Evolutionary conservation across 2,888 invertebrate species (phyloP), one percentile per base, ranked within the genome.

Genomic region (Cheilosia scutellata): DNA sequence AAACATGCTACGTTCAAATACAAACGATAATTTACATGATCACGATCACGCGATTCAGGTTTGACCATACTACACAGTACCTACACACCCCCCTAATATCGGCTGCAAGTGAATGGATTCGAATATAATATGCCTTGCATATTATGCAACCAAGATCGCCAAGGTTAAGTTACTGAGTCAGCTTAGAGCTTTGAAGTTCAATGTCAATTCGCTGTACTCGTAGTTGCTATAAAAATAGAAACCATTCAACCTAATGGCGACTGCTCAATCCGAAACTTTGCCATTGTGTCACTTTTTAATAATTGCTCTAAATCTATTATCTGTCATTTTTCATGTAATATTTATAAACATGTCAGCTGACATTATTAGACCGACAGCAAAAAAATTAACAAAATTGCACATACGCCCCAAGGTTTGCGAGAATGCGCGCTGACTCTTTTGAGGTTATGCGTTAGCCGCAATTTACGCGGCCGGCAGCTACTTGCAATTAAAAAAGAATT

Each of bases 131-230:
- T 29, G 47, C 47, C 55, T 75, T 65, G 65, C 37, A 60, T 51
- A 57, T 42, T 33, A 49, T 40, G 0, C 37, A 70, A 62, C n/a
- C 44, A 20, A 60, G 31, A 51, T 5, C 75, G 29, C 40, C 20
- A 29, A 4, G 20, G 20, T 4, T 33, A 55, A 27, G 55, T n/a
- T 9, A 49, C 55, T 57, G 55, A 70, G 29, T 70, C 55, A 77
- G 37, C 70, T 57, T 20, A 63, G 47, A 49, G 29, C 78, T 70
- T 29, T 78, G 63, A 78, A 78, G 78, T 71, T 78, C 78, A 78
- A 78, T 63, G 78, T 71, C 78, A 63, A 27, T 11, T 55, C 33
- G 31, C 7, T 20, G 20, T 20, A 20, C 20, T 20, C 6, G 40
- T 31, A 5, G 20, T 37, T 33, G 16, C 13, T 55, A 16, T 16